Percentiles rank a stretch among this genome's conserved stretches.
Conservation (phyloP, 2,888 invertebrate species). For the Chorisops tibialis region DNA sequence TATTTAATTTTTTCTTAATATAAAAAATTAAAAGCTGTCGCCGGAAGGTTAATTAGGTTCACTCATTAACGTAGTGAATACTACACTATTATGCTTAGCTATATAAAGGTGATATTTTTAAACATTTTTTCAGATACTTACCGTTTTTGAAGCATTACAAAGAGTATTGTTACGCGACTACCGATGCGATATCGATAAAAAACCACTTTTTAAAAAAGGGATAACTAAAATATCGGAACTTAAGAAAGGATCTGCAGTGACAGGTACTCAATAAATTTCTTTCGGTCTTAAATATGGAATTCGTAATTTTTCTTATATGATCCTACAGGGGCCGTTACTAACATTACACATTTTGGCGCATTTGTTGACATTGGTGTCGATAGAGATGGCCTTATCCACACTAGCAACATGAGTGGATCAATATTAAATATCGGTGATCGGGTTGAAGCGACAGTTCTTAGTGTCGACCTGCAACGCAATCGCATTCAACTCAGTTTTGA, state of each 20-base stretch:
- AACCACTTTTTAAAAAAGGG: conserved; percentile 73
- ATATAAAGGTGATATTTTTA: too few species aligned
- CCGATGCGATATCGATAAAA: conserved; percentile 61
- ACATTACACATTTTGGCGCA: conserved; percentile 86
- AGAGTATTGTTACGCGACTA: conserved; percentile 64
- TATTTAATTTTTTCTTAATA: background rate
- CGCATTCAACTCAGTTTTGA: conserved; percentile 59
- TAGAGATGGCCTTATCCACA: conserved; percentile 67
- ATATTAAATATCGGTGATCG: conserved; percentile 65
- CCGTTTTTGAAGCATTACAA: conserved; percentile 63
- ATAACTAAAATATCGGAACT: conserved; percentile 68
- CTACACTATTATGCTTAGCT: background rate
- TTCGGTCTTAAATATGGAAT: background rate
- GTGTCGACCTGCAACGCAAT: conserved; percentile 57
- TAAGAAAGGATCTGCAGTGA: conserved; percentile 59
- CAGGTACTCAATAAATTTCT: conserved; percentile 52
- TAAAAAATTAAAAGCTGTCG: background rate
- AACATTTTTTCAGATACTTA: conserved; percentile 42
- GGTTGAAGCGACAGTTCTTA: conserved; percentile 63
- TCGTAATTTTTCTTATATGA: background rate
- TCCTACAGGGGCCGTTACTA: conserved; percentile 72
- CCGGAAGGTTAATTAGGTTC: background rate
- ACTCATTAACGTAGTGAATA: background rate
- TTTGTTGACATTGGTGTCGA: conserved; percentile 86
- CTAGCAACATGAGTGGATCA: conserved; percentile 57